These are phyloP conservation scores for Phaonia tiefii DNA, from an alignment of 2,888 invertebrate genomes.

Conservation along the genomic window DNA sequence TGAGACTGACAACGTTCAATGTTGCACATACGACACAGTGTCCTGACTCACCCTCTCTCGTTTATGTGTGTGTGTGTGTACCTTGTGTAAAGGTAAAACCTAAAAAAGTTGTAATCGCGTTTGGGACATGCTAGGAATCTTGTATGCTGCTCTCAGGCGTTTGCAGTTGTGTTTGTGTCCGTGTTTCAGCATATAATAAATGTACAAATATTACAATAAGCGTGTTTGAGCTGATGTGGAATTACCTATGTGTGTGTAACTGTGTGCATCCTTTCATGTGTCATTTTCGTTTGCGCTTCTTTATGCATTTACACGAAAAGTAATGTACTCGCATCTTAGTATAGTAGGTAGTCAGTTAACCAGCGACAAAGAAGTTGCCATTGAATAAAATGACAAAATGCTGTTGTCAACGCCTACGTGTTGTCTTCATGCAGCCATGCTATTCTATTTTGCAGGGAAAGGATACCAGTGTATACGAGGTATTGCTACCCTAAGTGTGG, in stretches of 20 bases:
- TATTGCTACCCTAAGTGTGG: too few relatives aligned
- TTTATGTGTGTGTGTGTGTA: constrained; percentile 37
- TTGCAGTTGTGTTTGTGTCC: neutral
- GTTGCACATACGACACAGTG: constrained; percentile 8
- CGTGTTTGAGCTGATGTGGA: constrained; percentile 7
- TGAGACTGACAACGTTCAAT: constrained; percentile 59
- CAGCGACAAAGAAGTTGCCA: constrained; percentile 62
- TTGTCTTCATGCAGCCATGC: constrained; percentile 45
- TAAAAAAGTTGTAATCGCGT: constrained; percentile 61
- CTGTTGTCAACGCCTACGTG: constrained; percentile 67
- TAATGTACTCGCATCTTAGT: constrained; percentile 51
- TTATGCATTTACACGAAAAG: constrained; percentile 61
- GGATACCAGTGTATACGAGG: too few relatives aligned
- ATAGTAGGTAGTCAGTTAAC: constrained; percentile 45
- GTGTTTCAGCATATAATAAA: constrained; percentile 55
- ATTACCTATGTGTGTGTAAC: constrained; percentile 19
- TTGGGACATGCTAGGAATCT: constrained; percentile 55
- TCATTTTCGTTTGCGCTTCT: constrained; percentile 40
- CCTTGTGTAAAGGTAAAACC: constrained; percentile 35
- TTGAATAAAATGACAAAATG: constrained; percentile 65
- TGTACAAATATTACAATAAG: constrained; percentile 45
- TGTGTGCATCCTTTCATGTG: constrained; percentile 35
- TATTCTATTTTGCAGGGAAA: constrained; percentile 11
- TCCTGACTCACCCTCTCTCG: neutral
- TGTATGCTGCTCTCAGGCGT: neutral